phyloP scores from a whole-genome alignment of 2,888 invertebrate species.

The Scaptomyza polygonia region DNA sequence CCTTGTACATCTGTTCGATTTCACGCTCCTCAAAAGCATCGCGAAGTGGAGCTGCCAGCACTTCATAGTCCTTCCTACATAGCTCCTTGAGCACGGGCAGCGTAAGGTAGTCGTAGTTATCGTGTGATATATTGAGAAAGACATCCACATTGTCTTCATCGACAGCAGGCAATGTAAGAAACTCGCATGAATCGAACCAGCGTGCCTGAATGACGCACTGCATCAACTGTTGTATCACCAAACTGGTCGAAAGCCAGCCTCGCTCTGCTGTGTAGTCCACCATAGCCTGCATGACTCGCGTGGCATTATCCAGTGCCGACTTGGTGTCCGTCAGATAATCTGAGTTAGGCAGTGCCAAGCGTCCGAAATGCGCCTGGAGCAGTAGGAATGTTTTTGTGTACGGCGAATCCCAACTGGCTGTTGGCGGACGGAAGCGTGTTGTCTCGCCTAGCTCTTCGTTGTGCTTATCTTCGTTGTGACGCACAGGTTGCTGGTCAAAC shows the following conservation, averaged over 20 bases:
- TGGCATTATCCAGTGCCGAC: constrained; percentile 97
- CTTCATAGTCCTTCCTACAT: constrained; percentile 86
- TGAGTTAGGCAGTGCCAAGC: constrained; percentile 92
- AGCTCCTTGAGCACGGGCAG: constrained; percentile 81
- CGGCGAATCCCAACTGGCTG: constrained; percentile 93
- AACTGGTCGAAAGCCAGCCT: constrained; percentile 93
- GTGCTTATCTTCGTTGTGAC: constrained; percentile 97
- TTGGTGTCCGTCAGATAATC: constrained; percentile 99
- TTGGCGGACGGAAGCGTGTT: constrained; percentile 90
- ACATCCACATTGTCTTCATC: constrained; percentile 87
- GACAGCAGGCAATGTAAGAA: constrained; percentile 91
- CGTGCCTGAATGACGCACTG: constrained; percentile 96
- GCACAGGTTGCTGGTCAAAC: constrained; percentile 96
- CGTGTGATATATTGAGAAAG: constrained; percentile 85
- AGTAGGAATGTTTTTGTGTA: constrained; percentile 97
- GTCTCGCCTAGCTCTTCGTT: constrained; percentile 94
- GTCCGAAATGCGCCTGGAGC: constrained; percentile 97
- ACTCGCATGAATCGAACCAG: constrained; percentile 91
- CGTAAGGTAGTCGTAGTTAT: constrained; percentile 73
- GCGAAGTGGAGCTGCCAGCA: constrained; percentile 87
- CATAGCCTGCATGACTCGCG: constrained; percentile 98
- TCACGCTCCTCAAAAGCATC: constrained; percentile 88
- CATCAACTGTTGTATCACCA: constrained; percentile 91
- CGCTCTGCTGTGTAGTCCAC: constrained; percentile 96
- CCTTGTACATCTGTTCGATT: constrained; percentile 88